These are phyloP conservation scores for Orussus abietinus DNA, from an alignment of 1,140 invertebrate genomes.

Conservation along the genomic window DNA sequence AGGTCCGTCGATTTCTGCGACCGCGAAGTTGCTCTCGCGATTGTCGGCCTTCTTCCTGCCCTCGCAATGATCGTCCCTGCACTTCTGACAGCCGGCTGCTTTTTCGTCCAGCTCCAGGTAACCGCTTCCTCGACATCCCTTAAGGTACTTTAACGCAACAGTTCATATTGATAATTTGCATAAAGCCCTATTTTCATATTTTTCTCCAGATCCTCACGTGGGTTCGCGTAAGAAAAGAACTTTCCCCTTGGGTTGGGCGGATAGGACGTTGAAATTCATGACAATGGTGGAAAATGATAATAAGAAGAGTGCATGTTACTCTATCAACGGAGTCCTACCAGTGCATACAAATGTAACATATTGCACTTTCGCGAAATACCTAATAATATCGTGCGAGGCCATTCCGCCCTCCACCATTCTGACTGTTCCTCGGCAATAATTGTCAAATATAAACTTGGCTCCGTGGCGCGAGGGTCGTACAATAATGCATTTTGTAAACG, in stretches of 20 bases:
- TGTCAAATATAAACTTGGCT: constrained; percentile 31
- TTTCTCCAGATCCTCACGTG: too few relatives aligned
- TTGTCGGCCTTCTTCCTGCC: constrained; percentile 18
- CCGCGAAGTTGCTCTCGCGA: constrained; percentile 16
- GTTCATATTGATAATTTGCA: too few relatives aligned
- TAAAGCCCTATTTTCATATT: too few relatives aligned
- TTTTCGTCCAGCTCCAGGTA: constrained; percentile 15
- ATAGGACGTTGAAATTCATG: too few relatives aligned
- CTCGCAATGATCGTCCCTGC: constrained; percentile 16
- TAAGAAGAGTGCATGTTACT: too few relatives aligned
- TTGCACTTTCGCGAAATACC: neutral
- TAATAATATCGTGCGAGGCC: constrained; percentile 8
- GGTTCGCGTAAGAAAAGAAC: too few relatives aligned
- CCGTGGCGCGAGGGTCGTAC: constrained; percentile 7
- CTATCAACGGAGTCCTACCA: too few relatives aligned
- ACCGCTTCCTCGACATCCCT: too few relatives aligned
- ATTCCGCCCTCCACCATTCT: constrained; percentile 10
- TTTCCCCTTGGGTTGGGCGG: too few relatives aligned
- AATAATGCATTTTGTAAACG: constrained; percentile 23
- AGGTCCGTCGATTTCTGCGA: constrained; percentile 14
- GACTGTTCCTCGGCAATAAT: constrained; percentile 20
- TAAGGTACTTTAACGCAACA: too few relatives aligned
- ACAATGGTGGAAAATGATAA: too few relatives aligned
- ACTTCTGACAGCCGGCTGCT: constrained; percentile 15
- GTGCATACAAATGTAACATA: too few relatives aligned